A percentile compares a stretch with the other conserved stretches of the same genome.
These are phyloP conservation scores for Andrena minutula DNA, from an alignment of 2,888 invertebrate species.

Conservation along the genomic window DNA sequence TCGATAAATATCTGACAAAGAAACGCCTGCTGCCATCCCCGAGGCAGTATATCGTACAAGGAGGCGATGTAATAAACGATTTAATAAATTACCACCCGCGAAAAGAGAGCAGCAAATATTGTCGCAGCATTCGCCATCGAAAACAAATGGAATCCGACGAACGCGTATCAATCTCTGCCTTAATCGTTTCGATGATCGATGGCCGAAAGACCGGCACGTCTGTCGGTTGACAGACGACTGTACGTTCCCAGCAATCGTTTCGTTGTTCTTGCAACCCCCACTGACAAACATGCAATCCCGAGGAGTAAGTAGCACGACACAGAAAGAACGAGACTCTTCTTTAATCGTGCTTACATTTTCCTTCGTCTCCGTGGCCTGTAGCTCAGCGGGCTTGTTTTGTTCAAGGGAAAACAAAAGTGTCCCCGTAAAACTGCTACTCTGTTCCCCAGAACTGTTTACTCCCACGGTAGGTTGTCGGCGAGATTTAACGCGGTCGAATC, in stretches of 20 bases:
- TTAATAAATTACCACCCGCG: slow-evolving; percentile 48
- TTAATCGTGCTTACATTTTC: background rate
- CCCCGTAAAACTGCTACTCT: slow-evolving; percentile 2
- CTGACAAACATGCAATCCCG: slow-evolving; percentile 49
- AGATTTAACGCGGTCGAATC: slow-evolving; percentile 6
- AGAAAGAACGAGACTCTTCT: background rate
- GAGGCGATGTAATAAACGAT: slow-evolving; percentile 37
- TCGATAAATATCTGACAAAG: slow-evolving; percentile 3
- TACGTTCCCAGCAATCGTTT: slow-evolving; percentile 33
- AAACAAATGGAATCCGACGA: slow-evolving; percentile 53
- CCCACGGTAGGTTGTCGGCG: background rate
- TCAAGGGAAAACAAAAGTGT: background rate
- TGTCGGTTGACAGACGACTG: slow-evolving; percentile 11
- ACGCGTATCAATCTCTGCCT: slow-evolving; percentile 55
- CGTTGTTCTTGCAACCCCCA: background rate
- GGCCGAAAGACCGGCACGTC: slow-evolving; percentile 27
- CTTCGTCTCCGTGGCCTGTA: background rate
- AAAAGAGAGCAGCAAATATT: slow-evolving; percentile 50
- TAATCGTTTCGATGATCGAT: slow-evolving; percentile 68
- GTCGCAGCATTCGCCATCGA: slow-evolving; percentile 38
- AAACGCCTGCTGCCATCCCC: background rate
- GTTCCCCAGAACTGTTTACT: slow-evolving; percentile 12
- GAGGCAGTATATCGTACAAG: slow-evolving; percentile 6
- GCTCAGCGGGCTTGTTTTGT: background rate
- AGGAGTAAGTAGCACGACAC: background rate